Evolutionary conservation across 1,140 invertebrate species (phyloP).

Genomic region (Periplaneta americana): DNA sequence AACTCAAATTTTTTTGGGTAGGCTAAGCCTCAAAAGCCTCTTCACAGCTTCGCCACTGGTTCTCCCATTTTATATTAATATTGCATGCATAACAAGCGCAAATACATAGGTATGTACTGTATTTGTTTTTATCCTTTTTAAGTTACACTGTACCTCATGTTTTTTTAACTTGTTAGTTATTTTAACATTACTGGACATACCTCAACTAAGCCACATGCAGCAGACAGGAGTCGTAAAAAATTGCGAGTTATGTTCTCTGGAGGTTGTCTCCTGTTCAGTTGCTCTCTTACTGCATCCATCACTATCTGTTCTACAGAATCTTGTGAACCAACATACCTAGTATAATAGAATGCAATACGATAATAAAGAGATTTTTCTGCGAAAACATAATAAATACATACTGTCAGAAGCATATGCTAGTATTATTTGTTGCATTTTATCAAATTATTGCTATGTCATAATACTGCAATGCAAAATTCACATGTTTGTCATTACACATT

Average conservation of each 20-base stretch:
- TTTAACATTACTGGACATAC: constrained; percentile 34
- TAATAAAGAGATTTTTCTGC: no score
- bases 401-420: not conserved
- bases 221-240: constrained; percentile 77
- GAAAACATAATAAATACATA: no score
- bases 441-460: not conserved
- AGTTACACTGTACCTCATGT: no score
- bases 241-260: constrained; percentile 83
- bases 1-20: no score
- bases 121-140: no score
- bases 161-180: no score
- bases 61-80: no score
- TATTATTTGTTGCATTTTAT: not conserved
- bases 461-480: not conserved
- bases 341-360: constrained; percentile 18
- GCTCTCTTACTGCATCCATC: constrained; percentile 81
- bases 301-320: constrained; percentile 77
- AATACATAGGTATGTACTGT: no score
- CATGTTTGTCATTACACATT: no score
- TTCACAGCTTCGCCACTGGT: no score
- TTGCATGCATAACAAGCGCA: no score
- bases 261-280: constrained; percentile 75
- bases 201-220: constrained; percentile 79
- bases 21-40: no score
- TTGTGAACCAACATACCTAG: constrained; percentile 54